Base-by-base conservation (phyloP, 2,797 vertebrate genomes). In the Eupleurogrammus muticus region DNA sequence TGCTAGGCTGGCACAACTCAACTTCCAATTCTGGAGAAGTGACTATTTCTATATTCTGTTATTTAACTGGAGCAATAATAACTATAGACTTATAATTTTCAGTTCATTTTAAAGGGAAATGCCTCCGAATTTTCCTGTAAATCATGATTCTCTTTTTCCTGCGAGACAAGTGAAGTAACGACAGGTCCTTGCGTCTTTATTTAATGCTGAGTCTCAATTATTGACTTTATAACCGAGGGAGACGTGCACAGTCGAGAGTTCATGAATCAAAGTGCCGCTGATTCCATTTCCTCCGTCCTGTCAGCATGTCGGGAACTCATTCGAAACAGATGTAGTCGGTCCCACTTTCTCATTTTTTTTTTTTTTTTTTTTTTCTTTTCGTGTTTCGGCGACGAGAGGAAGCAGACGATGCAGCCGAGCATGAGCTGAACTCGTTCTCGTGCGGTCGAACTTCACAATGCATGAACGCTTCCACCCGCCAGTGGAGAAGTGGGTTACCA, bases 1-100 rank as follows among this genome's bases (percentile, higher is more conserved):
- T 65, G 71, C 55, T 54, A 55, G 59, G 58, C 55, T 52, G 60
- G 40, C 42, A n/a, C 13, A 74, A 59, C 23, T 73, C 17, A 69
- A 52, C 59, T 28, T 66, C 48, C 32, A 36, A 1, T 63, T 50
- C 28, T 32, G 52, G 1, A 36, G 55, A 60, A 19, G 56, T 46
- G 62, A 49, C 38, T 36, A 5, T 1, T 0, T 17, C 12, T 24
- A 17, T 32, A 20, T 12, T 60, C 21, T 38, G 12, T n/a, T 34
- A 32, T 20, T 8, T 5, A 6, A 21, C 52, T 6, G 51, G 8
- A 28, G 50, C 34, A 34, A 17, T n/a, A 28, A 60, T 17, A 7
- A 38, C 24, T 35, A 44, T n/a, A n/a, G n/a, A 32, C 23, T 7
- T 40, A 9, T 0, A 24, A 8, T 49, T 49, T 49, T 48, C 24